phyloP scores from a whole-genome alignment of 2,113 vertebrate genomes.

The Peromyscus maniculatus region DNA sequence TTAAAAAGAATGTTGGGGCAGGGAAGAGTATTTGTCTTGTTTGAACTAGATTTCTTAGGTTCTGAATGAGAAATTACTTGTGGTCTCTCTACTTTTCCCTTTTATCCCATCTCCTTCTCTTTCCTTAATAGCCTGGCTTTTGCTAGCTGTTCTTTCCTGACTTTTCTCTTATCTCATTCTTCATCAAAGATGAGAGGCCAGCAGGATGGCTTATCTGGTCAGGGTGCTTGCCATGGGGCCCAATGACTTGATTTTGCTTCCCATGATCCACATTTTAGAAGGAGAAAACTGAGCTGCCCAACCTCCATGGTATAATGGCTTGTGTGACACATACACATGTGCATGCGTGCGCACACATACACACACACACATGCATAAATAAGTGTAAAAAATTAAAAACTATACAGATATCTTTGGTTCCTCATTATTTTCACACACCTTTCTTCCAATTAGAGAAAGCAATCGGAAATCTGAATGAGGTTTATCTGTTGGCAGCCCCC shows the following conservation, averaged over 20 bases:
- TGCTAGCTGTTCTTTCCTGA: not conserved
- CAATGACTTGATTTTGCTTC: not conserved
- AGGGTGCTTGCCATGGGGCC: not conserved
- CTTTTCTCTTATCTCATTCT: not conserved
- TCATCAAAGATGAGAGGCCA: not conserved
- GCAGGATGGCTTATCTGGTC: not conserved
- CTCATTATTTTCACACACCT: not conserved
- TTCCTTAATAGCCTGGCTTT: not conserved
- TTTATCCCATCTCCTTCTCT: not conserved
- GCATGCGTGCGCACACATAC: not conserved
- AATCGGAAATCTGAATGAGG: not conserved
- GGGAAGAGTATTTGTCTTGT: not conserved
- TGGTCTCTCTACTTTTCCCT: not conserved
- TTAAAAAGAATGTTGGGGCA: not conserved
- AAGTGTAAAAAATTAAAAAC: too few species aligned
- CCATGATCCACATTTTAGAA: not conserved
- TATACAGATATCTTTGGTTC: too few species aligned
- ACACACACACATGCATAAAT: not conserved
- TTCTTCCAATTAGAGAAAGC: not conserved
- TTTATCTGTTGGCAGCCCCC: not conserved
- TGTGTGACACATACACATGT: not conserved
- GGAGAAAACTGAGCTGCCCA: not conserved
- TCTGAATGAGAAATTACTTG: not conserved
- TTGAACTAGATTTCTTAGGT: not conserved
- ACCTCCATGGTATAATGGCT: not conserved